phyloP scores from a whole-genome alignment of 2,797 vertebrate genomes.

The Anniella stebbinsi region DNA sequence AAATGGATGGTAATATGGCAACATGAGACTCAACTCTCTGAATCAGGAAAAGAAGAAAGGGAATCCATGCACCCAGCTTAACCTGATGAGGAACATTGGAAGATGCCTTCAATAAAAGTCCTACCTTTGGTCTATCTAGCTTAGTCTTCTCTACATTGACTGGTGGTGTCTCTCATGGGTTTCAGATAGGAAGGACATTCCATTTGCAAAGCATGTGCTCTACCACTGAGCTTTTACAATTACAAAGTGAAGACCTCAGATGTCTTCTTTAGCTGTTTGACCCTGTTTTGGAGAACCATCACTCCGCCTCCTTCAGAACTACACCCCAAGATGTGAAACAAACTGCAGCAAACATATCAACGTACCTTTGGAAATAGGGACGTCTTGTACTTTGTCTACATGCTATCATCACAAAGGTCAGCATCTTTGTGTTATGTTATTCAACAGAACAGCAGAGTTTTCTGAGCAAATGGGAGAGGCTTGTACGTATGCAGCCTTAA shows the following conservation, averaged over 20 bases:
- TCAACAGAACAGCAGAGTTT: constrained; percentile 27
- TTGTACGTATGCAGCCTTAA: background rate
- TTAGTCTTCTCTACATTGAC: too few species aligned
- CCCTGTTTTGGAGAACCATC: rapidly evolving
- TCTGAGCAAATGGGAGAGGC: background rate
- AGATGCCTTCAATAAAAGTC: too few species aligned
- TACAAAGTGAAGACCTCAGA: background rate
- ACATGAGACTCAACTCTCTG: background rate
- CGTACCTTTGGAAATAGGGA: constrained; percentile 34
- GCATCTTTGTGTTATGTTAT: constrained; percentile 16
- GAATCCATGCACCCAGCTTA: background rate
- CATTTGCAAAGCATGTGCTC: background rate
- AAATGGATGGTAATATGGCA: background rate
- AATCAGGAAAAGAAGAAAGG: background rate
- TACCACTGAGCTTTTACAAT: background rate
- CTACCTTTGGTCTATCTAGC: too few species aligned
- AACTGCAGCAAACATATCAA: background rate
- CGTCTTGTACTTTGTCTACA: rapidly evolving
- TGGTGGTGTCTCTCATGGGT: too few species aligned
- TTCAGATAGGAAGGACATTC: too few species aligned
- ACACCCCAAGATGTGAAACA: background rate
- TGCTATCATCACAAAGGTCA: background rate
- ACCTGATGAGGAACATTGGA: background rate
- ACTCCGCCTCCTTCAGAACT: constrained; percentile 27
- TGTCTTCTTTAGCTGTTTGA: constrained; percentile 1